Evolutionary conservation across 2,797 vertebrate species (phyloP).

Genomic region (Enteromius anoplus): DNA sequence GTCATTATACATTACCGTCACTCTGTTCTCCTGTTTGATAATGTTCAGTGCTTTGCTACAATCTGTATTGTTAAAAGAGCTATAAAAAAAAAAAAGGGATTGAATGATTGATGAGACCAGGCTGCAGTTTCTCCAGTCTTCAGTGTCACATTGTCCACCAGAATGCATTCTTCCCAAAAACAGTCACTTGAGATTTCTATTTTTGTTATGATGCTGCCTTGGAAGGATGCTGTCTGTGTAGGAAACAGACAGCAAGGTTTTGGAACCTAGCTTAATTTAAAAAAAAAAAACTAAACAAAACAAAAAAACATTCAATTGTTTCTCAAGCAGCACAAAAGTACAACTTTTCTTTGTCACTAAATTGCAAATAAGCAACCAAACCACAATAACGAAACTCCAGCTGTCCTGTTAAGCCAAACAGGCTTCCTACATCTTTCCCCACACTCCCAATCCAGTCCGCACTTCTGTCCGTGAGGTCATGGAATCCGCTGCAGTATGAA

Average conservation of each 20-base stretch:
- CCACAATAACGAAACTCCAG: constrained; percentile 41
- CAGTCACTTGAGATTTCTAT: background rate
- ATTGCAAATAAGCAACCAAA: constrained; percentile 1
- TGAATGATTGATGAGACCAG: too few species aligned
- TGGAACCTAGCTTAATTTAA: background rate
- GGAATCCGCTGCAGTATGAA: constrained; percentile 65
- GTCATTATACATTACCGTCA: too few species aligned
- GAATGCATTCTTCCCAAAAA: background rate
- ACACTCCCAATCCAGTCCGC: constrained; percentile 40
- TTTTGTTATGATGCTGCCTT: background rate
- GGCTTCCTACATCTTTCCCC: constrained; percentile 50
- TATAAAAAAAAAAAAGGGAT: too few species aligned
- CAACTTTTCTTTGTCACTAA: background rate
- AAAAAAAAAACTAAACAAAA: too few species aligned
- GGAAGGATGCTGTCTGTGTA: background rate
- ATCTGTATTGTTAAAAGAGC: too few species aligned
- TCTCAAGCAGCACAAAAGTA: background rate
- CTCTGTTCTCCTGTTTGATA: too few species aligned
- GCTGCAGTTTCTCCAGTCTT: background rate
- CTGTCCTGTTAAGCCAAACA: constrained; percentile 31
- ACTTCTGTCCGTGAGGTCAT: constrained; percentile 58
- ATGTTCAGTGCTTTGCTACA: too few species aligned
- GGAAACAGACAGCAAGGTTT: background rate
- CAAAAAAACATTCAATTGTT: constrained; percentile 9
- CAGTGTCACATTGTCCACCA: background rate